Evolutionary conservation across 1,140 invertebrate genomes (phyloP).

Genomic region (Drosophila hydei): DNA sequence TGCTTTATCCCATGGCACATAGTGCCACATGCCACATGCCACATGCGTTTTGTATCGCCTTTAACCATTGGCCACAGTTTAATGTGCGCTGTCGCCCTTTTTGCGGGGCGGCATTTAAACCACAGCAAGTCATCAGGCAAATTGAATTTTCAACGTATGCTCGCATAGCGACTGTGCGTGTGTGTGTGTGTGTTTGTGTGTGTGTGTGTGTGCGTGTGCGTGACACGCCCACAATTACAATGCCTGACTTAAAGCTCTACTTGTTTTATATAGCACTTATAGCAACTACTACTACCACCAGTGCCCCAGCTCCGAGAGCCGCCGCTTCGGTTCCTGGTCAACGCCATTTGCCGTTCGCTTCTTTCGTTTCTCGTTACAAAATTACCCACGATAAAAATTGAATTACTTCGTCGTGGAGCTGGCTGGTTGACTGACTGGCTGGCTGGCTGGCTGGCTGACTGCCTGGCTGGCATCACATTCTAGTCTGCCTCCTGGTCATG

Average conservation of each 20-base stretch:
- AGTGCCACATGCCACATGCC: constrained; percentile 26
- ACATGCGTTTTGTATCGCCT: constrained; percentile 38
- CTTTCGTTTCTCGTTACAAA: constrained; percentile 81
- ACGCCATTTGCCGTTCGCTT: constrained; percentile 59
- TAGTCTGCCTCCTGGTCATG: constrained; percentile 32
- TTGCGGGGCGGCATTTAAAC: constrained; percentile 73
- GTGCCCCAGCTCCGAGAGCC: neutral
- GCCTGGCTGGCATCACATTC: constrained; percentile 27
- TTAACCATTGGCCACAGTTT: constrained; percentile 61
- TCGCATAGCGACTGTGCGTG: constrained; percentile 23
- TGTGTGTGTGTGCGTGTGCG: neutral
- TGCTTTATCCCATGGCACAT: constrained; percentile 19
- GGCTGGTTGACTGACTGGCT: too few relatives aligned
- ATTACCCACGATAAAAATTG: constrained; percentile 84
- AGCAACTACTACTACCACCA: constrained; percentile 9
- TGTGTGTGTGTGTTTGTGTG: neutral
- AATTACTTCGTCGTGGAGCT: constrained; percentile 75
- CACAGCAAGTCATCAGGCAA: constrained; percentile 83
- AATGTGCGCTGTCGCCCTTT: constrained; percentile 73
- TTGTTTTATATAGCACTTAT: constrained; percentile 40
- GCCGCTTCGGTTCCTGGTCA: constrained; percentile 14
- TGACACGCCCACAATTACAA: constrained; percentile 35
- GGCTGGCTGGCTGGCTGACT: constrained; percentile 6
- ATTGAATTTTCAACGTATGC: constrained; percentile 83
- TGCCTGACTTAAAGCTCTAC: constrained; percentile 44